phyloP scores from a whole-genome alignment of 2,797 vertebrate genomes.

The Dallia pectoralis region DNA sequence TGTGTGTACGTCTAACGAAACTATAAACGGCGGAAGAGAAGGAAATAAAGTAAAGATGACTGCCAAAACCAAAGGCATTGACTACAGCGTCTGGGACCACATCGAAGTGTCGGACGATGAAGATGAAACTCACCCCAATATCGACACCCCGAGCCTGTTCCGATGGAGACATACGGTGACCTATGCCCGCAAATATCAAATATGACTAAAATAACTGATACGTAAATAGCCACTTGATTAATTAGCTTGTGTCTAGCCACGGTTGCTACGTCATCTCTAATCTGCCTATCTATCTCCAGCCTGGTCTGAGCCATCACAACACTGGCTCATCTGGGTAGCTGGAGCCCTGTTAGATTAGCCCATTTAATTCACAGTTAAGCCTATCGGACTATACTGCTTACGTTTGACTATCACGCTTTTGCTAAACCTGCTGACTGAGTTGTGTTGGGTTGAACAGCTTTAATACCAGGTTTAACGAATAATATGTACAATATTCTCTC shows the following conservation, averaged over 20 bases:
- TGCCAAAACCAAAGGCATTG: slow-evolving; percentile 79
- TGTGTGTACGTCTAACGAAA: neutral
- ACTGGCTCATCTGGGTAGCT: neutral
- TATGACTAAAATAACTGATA: neutral
- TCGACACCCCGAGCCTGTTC: slow-evolving; percentile 88
- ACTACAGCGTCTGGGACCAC: slow-evolving; percentile 91
- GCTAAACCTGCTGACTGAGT: no score
- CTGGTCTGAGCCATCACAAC: neutral
- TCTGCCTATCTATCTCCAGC: neutral
- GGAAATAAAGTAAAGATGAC: slow-evolving; percentile 50
- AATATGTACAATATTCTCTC: neutral
- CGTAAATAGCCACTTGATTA: neutral
- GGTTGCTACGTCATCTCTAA: neutral
- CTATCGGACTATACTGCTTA: neutral
- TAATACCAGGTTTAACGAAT: no score
- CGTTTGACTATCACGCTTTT: neutral
- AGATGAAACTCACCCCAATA: slow-evolving; percentile 85
- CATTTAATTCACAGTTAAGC: neutral
- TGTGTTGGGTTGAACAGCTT: no score
- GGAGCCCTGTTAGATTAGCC: no score
- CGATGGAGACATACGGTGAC: slow-evolving; percentile 88
- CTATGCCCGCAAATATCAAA: neutral
- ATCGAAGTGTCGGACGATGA: slow-evolving; percentile 92
- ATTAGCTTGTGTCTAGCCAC: neutral
- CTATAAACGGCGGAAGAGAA: neutral